Evolutionary conservation across 2,797 vertebrate genomes (phyloP).

Genomic region (Siniperca scherzeri): DNA sequence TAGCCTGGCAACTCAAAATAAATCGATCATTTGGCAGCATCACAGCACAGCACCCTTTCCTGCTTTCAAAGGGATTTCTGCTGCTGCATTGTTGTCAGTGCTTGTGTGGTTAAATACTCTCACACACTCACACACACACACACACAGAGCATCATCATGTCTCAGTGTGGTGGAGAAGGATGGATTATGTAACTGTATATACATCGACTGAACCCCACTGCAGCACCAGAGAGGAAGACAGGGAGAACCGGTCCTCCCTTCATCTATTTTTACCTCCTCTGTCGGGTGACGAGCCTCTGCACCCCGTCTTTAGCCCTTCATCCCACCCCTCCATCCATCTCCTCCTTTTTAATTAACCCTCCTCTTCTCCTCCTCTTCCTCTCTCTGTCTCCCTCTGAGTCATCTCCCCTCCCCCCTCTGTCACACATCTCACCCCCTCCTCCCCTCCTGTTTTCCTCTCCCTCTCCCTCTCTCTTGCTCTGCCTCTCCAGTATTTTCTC

Average conservation of each 20-base stretch:
- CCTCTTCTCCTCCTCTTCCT: slow-evolving; percentile 60
- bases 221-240: slow-evolving; percentile 53
- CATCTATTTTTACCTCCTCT: slow-evolving; percentile 77
- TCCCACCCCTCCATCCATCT: slow-evolving; percentile 61
- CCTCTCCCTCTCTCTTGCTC: slow-evolving; percentile 40
- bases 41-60: neutral
- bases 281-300: slow-evolving; percentile 55
- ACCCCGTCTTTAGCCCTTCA: slow-evolving; percentile 69
- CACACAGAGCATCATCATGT: slow-evolving; percentile 14
- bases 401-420: slow-evolving; percentile 80
- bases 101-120: neutral
- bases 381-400: slow-evolving; percentile 81
- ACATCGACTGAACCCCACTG: slow-evolving; percentile 69
- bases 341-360: slow-evolving; percentile 75
- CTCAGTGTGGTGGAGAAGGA: slow-evolving; percentile 38
- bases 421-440: slow-evolving; percentile 62
- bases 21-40: neutral
- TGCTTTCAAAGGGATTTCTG: neutral
- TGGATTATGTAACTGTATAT: slow-evolving; percentile 71
- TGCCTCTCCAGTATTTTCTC: slow-evolving; percentile 78
- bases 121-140: slow-evolving; percentile 11
- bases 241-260: slow-evolving; percentile 50
- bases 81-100: slow-evolving; percentile 24
- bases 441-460: slow-evolving; percentile 58
- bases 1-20: neutral